A percentile compares a stretch with the other conserved stretches of the same genome.
Conservation (phyloP, 1,140 invertebrate species). For the Aphelinus atriplicis region DNA sequence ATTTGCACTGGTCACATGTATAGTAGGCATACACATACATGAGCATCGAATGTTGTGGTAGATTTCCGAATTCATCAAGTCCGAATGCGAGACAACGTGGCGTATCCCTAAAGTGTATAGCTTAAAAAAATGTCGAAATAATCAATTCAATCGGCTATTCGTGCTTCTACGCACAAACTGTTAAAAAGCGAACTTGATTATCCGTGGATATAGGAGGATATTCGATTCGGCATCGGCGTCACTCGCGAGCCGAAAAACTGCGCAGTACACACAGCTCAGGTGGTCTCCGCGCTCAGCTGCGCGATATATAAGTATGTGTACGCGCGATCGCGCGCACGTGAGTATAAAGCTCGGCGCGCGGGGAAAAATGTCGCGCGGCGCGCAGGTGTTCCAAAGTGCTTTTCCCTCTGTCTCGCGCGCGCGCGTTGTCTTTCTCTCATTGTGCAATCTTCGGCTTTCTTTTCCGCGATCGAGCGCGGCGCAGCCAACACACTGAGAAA, state of each 20-base stretch:
- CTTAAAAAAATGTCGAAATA: too few species aligned
- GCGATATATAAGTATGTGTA: background rate
- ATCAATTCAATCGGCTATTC: too few species aligned
- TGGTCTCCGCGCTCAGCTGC: conserved; percentile 17
- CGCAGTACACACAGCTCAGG: background rate
- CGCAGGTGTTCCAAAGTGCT: conserved; percentile 33
- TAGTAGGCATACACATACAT: too few species aligned
- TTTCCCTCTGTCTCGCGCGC: conserved; percentile 9
- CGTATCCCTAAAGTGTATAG: too few species aligned
- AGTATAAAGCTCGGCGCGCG: conserved; percentile 53
- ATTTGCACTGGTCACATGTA: too few species aligned
- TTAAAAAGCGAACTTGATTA: too few species aligned
- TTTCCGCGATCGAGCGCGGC: conserved; percentile 17
- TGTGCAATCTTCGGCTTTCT: conserved; percentile 38
- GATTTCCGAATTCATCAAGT: too few species aligned
- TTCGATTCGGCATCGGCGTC: conserved; percentile 14
- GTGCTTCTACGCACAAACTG: too few species aligned
- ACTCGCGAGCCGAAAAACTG: background rate
- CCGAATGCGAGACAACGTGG: too few species aligned
- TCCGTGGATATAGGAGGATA: too few species aligned
- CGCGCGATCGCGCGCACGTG: background rate
- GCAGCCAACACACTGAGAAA: background rate
- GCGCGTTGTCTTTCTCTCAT: conserved; percentile 36
- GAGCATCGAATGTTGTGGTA: too few species aligned
- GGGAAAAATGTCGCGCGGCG: conserved; percentile 39